phyloP scores from a whole-genome alignment of 2,888 invertebrate genomes.

The Nephrotoma guestfalica region DNA sequence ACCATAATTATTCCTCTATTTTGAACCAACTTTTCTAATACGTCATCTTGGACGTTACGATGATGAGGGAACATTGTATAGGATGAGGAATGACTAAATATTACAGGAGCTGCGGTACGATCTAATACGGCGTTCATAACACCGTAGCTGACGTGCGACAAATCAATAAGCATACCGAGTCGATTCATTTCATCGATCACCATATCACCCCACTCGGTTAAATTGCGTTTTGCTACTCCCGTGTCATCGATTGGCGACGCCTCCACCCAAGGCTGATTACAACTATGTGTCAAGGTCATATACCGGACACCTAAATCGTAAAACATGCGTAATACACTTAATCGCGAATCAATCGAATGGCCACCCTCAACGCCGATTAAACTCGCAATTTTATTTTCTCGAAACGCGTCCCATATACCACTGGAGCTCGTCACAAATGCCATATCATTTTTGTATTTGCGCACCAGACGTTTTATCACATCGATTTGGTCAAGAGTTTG shows the following conservation, averaged over 20 bases:
- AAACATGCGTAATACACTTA: constrained; percentile 38
- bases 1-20: constrained; percentile 63
- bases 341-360: constrained; percentile 42
- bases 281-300: constrained; percentile 45
- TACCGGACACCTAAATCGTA: constrained; percentile 46
- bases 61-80: constrained; percentile 35
- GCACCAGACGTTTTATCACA: constrained; percentile 39
- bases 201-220: constrained; percentile 12
- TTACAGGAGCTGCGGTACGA: constrained; percentile 39
- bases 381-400: constrained; percentile 38
- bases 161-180: constrained; percentile 47
- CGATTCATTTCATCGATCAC: constrained; percentile 48
- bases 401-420: constrained; percentile 33
- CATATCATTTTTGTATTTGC: constrained; percentile 29
- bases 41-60: constrained; percentile 44
- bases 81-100: constrained; percentile 46
- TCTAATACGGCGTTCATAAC: constrained; percentile 40
- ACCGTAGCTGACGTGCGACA: constrained; percentile 41
- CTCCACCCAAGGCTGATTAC: constrained; percentile 42
- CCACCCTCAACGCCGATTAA: constrained; percentile 46
- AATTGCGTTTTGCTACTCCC: constrained; percentile 2
- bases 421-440: constrained; percentile 27
- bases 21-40: constrained; percentile 35
- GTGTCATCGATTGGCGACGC: constrained; percentile 6
- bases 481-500: constrained; percentile 45